Conservation (phyloP, 2,888 invertebrate species). For the Himalopsyche japonica region DNA sequence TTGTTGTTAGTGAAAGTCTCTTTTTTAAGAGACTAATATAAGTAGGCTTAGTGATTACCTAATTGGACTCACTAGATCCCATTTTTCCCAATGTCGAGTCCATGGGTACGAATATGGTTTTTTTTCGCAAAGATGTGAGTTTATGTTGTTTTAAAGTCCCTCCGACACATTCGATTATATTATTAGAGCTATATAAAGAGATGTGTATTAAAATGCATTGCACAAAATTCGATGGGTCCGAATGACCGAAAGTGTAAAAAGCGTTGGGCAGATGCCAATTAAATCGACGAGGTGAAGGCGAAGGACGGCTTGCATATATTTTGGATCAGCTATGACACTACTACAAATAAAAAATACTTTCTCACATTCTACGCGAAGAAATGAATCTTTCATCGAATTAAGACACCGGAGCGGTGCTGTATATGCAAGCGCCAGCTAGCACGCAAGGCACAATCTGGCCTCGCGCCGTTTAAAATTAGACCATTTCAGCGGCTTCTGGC, state of each 20-base stretch:
- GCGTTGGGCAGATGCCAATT: not conserved
- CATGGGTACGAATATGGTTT: no score
- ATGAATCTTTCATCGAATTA: not conserved
- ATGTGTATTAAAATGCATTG: no score
- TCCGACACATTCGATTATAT: no score
- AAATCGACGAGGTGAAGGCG: not conserved
- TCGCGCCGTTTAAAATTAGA: constrained; percentile 3
- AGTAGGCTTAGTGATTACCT: no score
- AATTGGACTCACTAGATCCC: no score
- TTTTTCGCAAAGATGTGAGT: no score
- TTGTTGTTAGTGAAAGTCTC: no score
- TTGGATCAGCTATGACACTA: no score
- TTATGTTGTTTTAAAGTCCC: no score
- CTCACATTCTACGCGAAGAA: not conserved
- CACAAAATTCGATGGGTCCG: not conserved
- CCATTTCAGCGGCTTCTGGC: not conserved
- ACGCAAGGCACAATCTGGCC: not conserved
- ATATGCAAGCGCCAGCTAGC: not conserved
- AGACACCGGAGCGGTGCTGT: not conserved
- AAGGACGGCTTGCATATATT: not conserved
- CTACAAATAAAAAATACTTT: not conserved
- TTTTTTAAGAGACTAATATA: no score
- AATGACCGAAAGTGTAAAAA: not conserved
- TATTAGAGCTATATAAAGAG: no score
- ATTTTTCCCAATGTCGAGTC: no score